A percentile compares a stretch with the other conserved stretches of the same genome.
phyloP scores from a whole-genome alignment of 2,888 invertebrate genomes.

The Mesorhabditis belari region DNA sequence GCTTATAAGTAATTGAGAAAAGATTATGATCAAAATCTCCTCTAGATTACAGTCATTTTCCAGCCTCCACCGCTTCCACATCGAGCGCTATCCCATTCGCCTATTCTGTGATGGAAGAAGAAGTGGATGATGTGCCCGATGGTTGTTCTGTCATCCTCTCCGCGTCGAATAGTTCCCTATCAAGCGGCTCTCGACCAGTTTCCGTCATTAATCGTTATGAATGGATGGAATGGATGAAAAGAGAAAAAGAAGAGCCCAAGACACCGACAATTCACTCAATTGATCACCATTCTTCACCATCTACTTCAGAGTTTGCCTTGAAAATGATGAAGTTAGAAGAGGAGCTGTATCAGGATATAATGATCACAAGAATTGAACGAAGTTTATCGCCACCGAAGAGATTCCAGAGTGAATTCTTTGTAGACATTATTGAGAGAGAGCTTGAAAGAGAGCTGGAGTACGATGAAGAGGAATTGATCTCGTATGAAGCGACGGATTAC shows the following conservation, averaged over 20 bases:
- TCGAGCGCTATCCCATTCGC: neutral
- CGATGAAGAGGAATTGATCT: neutral
- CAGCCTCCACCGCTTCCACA: too few relatives aligned
- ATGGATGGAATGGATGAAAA: neutral
- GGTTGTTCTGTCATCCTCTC: neutral
- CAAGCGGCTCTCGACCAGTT: neutral
- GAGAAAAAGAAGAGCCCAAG: neutral
- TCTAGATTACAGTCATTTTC: too few relatives aligned
- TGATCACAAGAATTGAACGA: neutral
- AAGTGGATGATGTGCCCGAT: neutral
- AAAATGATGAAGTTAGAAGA: neutral
- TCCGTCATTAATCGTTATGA: neutral
- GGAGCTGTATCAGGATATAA: neutral
- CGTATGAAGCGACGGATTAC: neutral
- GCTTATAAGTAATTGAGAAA: too few relatives aligned
- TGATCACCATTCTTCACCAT: too few relatives aligned
- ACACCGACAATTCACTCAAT: too few relatives aligned
- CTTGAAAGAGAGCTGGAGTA: neutral
- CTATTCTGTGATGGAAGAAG: neutral
- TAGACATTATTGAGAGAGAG: neutral
- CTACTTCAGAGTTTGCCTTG: neutral
- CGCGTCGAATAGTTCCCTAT: neutral
- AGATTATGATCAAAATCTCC: too few relatives aligned
- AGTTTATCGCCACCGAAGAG: neutral
- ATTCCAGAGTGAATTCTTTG: neutral